Evolutionary conservation across 2,888 invertebrate species (phyloP).

Genomic region (Dolichopus griseipennis): DNA sequence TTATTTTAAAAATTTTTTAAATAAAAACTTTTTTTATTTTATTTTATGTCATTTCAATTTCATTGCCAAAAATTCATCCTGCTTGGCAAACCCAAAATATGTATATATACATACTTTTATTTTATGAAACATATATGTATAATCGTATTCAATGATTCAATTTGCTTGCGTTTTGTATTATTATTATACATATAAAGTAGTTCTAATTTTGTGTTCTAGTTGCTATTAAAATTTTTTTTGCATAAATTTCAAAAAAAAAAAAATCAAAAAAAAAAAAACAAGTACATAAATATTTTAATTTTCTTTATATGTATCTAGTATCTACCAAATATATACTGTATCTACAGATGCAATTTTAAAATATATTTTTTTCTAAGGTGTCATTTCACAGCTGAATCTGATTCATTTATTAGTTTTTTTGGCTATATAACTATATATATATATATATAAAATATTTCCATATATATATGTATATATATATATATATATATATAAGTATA

Average conservation of each 20-base stretch:
- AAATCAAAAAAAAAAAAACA: background rate
- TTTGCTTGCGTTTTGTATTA: background rate
- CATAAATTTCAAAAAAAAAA: background rate
- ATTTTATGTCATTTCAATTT: background rate
- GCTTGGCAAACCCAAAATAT: background rate
- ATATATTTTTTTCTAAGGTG: background rate
- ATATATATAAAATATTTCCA: too few species aligned
- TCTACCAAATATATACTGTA: background rate
- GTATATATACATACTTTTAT: too few species aligned
- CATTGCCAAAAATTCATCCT: constrained; percentile 6
- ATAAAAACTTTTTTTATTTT: background rate
- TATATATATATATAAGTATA: too few species aligned
- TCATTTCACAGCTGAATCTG: background rate
- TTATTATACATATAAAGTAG: too few species aligned
- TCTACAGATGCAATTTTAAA: background rate
- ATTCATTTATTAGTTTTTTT: constrained; percentile 4
- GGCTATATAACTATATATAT: too few species aligned
- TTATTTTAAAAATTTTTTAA: too few species aligned
- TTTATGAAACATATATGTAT: too few species aligned
- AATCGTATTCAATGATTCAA: background rate
- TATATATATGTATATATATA: too few species aligned
- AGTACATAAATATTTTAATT: background rate
- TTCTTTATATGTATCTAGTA: too few species aligned
- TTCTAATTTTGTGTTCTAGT: background rate
- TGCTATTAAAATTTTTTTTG: background rate